phyloP scores from a whole-genome alignment of 2,888 invertebrate genomes.

The Branchellion lobata region DNA sequence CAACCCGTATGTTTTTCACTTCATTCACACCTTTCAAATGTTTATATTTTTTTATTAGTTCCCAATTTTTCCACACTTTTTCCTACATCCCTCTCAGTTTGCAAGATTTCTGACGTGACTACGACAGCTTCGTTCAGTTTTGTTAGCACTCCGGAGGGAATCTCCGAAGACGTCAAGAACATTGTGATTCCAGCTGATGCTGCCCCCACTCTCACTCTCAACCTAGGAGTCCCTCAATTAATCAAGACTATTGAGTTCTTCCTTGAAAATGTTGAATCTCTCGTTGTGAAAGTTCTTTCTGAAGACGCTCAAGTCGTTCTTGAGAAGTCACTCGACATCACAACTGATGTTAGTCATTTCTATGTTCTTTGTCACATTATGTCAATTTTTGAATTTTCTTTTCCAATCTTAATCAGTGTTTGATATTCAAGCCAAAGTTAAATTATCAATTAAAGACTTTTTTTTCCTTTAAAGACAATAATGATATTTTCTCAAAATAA shows the following conservation, averaged over 20 bases:
- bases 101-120: background rate
- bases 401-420: too few relatives aligned
- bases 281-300: background rate
- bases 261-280: constrained; percentile 1
- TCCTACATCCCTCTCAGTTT: too few relatives aligned
- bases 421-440: too few relatives aligned
- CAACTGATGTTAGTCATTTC: background rate
- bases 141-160: background rate
- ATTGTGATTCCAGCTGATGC: background rate
- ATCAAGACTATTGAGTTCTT: background rate
- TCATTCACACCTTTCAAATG: too few relatives aligned
- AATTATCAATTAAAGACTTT: too few relatives aligned
- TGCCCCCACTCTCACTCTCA: background rate
- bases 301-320: background rate
- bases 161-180: background rate
- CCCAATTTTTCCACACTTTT: too few relatives aligned
- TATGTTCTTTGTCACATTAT: background rate
- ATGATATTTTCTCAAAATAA: too few relatives aligned
- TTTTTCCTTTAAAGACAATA: too few relatives aligned
- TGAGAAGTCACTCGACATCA: background rate
- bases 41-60: too few relatives aligned
- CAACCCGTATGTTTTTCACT: too few relatives aligned
- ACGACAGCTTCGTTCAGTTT: background rate
- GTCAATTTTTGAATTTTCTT: background rate
- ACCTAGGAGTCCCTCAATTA: background rate